phyloP scores from a whole-genome alignment of 2,797 vertebrate species.

The Gobionotothen gibberifrons region DNA sequence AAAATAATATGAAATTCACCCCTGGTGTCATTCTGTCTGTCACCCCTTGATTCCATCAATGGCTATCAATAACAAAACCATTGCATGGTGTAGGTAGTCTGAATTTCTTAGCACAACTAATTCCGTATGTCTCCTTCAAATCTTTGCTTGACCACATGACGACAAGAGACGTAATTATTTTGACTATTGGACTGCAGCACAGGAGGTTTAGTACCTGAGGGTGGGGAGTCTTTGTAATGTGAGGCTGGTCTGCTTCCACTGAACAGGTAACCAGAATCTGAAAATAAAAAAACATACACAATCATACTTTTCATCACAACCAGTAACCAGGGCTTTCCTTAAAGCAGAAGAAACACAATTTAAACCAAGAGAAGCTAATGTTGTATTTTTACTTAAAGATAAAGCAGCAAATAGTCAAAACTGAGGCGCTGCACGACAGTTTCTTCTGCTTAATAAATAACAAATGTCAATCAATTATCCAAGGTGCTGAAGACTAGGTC shows the following conservation, averaged over 20 bases:
- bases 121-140: too few species aligned
- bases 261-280: constrained; percentile 95
- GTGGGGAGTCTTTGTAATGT: constrained; percentile 85
- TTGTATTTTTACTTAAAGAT: not conserved
- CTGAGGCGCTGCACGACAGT: not conserved
- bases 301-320: not conserved
- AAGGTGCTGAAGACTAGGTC: not conserved
- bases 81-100: too few species aligned
- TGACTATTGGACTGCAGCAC: too few species aligned
- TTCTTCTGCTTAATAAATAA: not conserved
- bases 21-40: too few species aligned
- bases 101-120: too few species aligned
- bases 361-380: not conserved
- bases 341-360: not conserved
- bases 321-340: not conserved
- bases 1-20: too few species aligned
- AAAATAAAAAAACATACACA: constrained; percentile 37
- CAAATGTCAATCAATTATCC: not conserved
- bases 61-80: too few species aligned
- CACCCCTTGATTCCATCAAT: too few species aligned
- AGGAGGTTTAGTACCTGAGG: constrained; percentile 85
- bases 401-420: not conserved
- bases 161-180: too few species aligned
- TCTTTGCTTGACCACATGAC: too few species aligned
- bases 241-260: constrained; percentile 93